Evolutionary conservation across 2,888 invertebrate genomes (phyloP), one percentile per base, ranked within the genome.

Genomic region (Quadriops clusia): DNA sequence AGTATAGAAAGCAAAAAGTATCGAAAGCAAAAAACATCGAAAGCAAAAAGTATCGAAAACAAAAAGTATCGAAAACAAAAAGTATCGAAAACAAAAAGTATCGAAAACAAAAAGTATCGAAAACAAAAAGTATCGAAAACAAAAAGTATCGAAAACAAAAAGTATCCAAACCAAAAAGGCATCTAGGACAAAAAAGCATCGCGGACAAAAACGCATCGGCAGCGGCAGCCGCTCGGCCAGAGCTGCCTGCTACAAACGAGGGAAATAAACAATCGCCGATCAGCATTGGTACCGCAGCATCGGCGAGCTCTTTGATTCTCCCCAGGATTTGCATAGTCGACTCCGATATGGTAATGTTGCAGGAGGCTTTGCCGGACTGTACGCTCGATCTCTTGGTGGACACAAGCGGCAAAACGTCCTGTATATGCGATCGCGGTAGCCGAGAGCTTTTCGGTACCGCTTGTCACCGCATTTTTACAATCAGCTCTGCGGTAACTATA

Each of bases 341-440:
- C 54, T 55, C 54, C 46, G 55, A 58, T 58, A 58, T 58, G 58
- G 58, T 56, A 58, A 58, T 58, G 55, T 50, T 52, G 51, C 49
- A 48, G 38, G 44, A 48, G 46, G 51, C 52, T 55, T 54, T 51
- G 47, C 38, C 41, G 40, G 53, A 50, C 54, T 53, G 54, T 54
- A 55, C 53, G n/a, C n/a, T n/a, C n/a, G n/a, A n/a, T n/a, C n/a
- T n/a, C n/a, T 42, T 46, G 50, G 49, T 51, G 53, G 54, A 53
- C 53, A 53, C 44, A n/a, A n/a, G n/a, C n/a, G n/a, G n/a, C n/a
- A n/a, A n/a, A n/a, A n/a, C n/a, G n/a, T n/a, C n/a, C n/a, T n/a
- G n/a, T n/a, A n/a, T n/a, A n/a, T 44, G 53, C 56, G 53, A 54
- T 54, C 53, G 55, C 53, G 48, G 53, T 34, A 35, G 40, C 33